Base-by-base conservation (phyloP, 2,888 invertebrate species). In the Ctenicera cuprea region DNA sequence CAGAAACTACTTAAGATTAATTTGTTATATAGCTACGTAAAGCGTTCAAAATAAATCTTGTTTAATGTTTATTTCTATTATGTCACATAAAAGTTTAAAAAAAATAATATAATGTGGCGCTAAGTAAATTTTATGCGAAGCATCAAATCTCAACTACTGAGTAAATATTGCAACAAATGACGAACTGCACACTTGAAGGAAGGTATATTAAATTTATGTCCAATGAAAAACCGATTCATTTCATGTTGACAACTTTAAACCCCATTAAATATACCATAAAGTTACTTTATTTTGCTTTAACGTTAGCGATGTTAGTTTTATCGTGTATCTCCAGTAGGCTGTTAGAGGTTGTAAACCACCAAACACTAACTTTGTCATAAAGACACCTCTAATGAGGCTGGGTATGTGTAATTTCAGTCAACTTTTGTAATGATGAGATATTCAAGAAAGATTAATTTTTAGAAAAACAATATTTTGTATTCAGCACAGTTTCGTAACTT, bases 161-260 rank as follows among this genome's bases (percentile, higher is more conserved):
- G 33, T 33, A 37, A 76, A 75, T 76, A 72, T 62, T 72, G 69
- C 75, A 77, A 77, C 77, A 78, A 78, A 78, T 73, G 76, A 76
- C 74, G 74, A 76, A 76, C 76, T 76, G 71, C 71, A 72, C 48
- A 62, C 67, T 76, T 71, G 71, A 77, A 77, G 64, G 71, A 78
- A 78, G 80, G 77, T 81, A 78, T 77, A 82, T 81, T 81, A 82
- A 82, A 81, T 82, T 82, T 82, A 82, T 80, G 82, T 81, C 75
- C 81, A 82, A 80, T 81, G 81, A 81, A 81, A 80, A 80, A 81
- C 81, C 82, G 80, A 82, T 83, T 82, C 82, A 80, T 81, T 82
- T 81, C 80, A 80, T 83, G 83, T 82, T 83, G 83, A 83, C 83
- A 83, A 83, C 82, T 83, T 83, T 83, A 83, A 83, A 82, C 82